Evolutionary conservation across 2,888 invertebrate genomes (phyloP), one percentile per base, ranked within the genome.

Genomic region (Andrena marginata): DNA sequence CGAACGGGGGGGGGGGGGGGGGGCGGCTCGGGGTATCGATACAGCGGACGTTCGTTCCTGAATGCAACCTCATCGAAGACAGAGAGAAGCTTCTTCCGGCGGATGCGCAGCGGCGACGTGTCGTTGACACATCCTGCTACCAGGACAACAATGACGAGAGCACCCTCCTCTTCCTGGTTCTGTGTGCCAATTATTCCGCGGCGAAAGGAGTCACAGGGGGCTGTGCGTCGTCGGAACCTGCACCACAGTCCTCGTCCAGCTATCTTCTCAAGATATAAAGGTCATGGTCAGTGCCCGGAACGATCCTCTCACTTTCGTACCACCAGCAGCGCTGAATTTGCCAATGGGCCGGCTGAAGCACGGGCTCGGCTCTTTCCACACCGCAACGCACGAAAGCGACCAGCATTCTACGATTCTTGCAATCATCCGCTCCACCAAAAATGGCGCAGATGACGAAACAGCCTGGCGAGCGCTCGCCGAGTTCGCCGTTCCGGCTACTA

Each of bases 81-180:
- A 80, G 83, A 82, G 80, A 85, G 85, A 60, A 85, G 87, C 88
- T 87, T 86, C 91, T 91, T 91, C 91, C 90, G 90, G 84, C 91
- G 89, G 91, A 91, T 89, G 89, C 77, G 74, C 80, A 85, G 81
- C 85, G 84, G 75, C 87, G 85, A 88, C 89, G 89, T 88, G 90
- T 90, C 89, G 87, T 86, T 88, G 90, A 89, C 87, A 67, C 89
- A 88, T 88, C 87, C 87, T 88, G 88, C 77, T 77, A 73, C 70
- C 85, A 86, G 82, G 88, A 86, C 86, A 71, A 88, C 88, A 88
- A 87, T 85, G 71, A 79, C 59, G 65, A 62, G 54, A 64, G 59
- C 75, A 63, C 80, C 71, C 83, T 77, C 79, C 88, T 81, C 88
- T 86, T 83, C 77, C 82, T 77, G 81, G 82, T 86, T 70, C 59